Evolutionary conservation across 2,797 vertebrate genomes (phyloP).

Genomic region (Salmo trutta): DNA sequence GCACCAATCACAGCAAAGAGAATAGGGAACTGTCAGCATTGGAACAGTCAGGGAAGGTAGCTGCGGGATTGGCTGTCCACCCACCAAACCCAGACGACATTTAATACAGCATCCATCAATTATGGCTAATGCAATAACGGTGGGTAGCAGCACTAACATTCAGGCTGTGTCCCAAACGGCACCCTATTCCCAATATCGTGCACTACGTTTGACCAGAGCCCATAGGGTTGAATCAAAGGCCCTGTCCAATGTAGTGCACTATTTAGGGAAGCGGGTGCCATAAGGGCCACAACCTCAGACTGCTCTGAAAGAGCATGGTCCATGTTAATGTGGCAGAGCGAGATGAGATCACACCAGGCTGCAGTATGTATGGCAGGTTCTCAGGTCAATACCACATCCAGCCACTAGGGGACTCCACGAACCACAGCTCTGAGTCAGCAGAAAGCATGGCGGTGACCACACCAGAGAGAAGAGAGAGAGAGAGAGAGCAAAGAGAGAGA

Average conservation of each 20-base stretch:
- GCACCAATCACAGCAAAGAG: constrained; percentile 51
- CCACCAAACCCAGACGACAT: constrained; percentile 19
- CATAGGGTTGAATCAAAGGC: too few relatives aligned
- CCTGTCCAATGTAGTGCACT: background rate
- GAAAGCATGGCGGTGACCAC: constrained; percentile 23
- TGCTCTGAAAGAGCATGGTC: constrained; percentile 10
- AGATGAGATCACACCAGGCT: background rate
- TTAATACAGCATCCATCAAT: constrained; percentile 40
- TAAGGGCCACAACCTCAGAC: background rate
- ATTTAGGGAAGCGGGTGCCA: background rate
- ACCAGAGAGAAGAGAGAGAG: too few relatives aligned
- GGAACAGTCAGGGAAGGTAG: constrained; percentile 32
- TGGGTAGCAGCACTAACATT: constrained; percentile 33
- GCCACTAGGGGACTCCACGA: constrained; percentile 66
- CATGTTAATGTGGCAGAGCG: constrained; percentile 24
- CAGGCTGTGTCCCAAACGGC: background rate
- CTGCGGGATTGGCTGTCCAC: background rate
- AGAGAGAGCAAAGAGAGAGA: too few relatives aligned
- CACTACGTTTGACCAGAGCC: background rate
- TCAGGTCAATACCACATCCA: constrained; percentile 11
- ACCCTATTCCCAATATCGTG: background rate
- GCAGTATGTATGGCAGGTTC: background rate
- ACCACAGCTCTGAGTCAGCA: constrained; percentile 50
- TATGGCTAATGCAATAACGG: constrained; percentile 44
- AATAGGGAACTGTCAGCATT: constrained; percentile 22